Percentiles rank a stretch among this genome's conserved stretches.
These are phyloP conservation scores for Porites lutea DNA, from an alignment of 64 coral and sea anemone genomes.

Conservation along the genomic window DNA sequence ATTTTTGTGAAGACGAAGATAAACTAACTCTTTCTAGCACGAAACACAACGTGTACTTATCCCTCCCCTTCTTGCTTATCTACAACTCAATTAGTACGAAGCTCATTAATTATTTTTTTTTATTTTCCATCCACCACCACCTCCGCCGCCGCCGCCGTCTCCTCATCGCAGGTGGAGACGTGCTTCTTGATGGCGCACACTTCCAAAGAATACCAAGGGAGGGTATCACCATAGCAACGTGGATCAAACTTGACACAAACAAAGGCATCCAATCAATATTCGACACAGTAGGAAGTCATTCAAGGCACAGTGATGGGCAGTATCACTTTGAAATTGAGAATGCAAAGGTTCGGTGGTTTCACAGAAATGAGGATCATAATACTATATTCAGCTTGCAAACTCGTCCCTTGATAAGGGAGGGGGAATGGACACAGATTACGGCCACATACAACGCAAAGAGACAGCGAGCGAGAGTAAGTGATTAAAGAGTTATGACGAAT, in stretches of 20 bases:
- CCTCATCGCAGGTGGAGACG: slow-evolving; percentile 84
- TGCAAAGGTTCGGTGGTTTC: slow-evolving; percentile 90
- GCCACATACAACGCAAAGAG: slow-evolving; percentile 77
- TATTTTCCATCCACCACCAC: no score
- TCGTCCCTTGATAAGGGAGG: slow-evolving; percentile 54
- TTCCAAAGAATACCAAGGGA: slow-evolving; percentile 77
- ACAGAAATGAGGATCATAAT: slow-evolving; percentile 76
- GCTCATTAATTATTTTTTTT: no score
- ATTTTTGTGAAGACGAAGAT: no score
- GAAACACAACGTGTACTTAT: no score
- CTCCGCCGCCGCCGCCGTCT: neutral
- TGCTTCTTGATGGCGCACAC: slow-evolving; percentile 86
- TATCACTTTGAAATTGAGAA: slow-evolving; percentile 94
- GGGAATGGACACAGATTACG: slow-evolving; percentile 71
- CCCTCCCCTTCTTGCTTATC: no score
- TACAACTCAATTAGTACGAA: no score
- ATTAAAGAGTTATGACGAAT: no score
- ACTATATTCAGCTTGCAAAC: slow-evolving; percentile 79
- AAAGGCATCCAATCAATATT: slow-evolving; percentile 97
- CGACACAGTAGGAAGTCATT: slow-evolving; percentile 98
- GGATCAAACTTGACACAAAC: slow-evolving; percentile 94
- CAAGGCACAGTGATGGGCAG: slow-evolving; percentile 87
- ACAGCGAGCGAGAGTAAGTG: slow-evolving; percentile 79
- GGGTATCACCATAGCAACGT: slow-evolving; percentile 94
- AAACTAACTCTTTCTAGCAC: no score